phyloP scores from a whole-genome alignment of 2,888 invertebrate species.

The Sinodicranocentrus sp. region DNA sequence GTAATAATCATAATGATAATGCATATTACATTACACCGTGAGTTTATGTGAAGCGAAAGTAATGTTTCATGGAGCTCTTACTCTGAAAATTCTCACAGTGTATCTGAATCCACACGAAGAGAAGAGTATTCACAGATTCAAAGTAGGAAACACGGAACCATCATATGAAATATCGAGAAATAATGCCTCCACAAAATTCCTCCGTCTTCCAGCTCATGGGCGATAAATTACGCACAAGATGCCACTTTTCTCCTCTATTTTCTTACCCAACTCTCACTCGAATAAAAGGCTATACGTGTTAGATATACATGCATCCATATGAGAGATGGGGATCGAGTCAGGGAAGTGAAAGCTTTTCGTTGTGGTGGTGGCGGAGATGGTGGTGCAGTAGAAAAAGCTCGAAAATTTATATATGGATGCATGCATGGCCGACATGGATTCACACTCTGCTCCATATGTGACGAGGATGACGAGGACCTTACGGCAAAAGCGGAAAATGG shows the following conservation, averaged over 20 bases:
- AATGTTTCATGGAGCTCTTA: conserved; percentile 23
- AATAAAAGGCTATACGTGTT: neutral
- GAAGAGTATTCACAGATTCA: neutral
- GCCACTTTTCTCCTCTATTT: conserved; percentile 56
- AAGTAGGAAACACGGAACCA: neutral
- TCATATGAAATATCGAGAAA: conserved; percentile 76
- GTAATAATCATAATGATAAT: conserved; percentile 30
- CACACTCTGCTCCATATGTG: neutral
- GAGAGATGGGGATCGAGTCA: neutral
- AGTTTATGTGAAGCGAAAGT: conserved; percentile 24
- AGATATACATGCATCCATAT: neutral
- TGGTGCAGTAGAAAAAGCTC: neutral
- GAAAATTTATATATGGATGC: neutral
- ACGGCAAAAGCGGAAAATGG: neutral
- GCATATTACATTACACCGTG: conserved; percentile 17
- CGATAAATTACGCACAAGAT: conserved; percentile 73
- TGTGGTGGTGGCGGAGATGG: neutral
- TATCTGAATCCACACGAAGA: neutral
- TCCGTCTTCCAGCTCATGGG: conserved; percentile 65
- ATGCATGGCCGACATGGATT: neutral
- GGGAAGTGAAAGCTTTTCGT: neutral
- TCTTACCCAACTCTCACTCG: conserved; percentile 55
- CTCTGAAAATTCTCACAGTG: neutral
- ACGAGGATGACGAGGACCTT: conserved; percentile 14
- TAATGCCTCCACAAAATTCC: conserved; percentile 76